These are phyloP conservation scores for Mellivora capensis DNA, from an alignment of 2,113 vertebrate genomes.

Conservation along the genomic window DNA sequence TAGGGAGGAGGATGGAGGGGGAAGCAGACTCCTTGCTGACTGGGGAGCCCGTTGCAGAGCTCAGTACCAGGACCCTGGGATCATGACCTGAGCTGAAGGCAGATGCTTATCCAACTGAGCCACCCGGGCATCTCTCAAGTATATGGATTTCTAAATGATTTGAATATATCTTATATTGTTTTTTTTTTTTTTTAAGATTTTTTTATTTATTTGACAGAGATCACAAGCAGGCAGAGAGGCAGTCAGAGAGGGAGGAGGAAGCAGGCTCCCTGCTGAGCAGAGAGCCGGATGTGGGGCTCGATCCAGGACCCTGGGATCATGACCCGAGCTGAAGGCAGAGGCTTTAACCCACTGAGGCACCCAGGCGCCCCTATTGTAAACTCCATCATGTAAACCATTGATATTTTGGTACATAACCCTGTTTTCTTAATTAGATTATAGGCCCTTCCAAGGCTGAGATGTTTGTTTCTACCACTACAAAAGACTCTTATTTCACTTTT, in stretches of 20 bases:
- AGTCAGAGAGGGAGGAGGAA: too few relatives aligned
- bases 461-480: neutral
- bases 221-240: too few relatives aligned
- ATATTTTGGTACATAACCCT: neutral
- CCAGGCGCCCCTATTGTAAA: too few relatives aligned
- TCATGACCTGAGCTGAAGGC: neutral
- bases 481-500: neutral
- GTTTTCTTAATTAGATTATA: neutral
- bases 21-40: neutral
- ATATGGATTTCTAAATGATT: neutral
- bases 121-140: neutral
- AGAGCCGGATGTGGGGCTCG: too few relatives aligned
- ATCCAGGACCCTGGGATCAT: too few relatives aligned
- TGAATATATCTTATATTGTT: neutral
- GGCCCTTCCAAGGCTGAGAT: neutral
- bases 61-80: neutral
- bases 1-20: neutral
- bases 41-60: neutral
- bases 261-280: too few relatives aligned
- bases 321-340: too few relatives aligned
- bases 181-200: too few relatives aligned
- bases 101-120: neutral
- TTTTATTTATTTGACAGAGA: too few relatives aligned
- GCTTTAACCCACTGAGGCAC: too few relatives aligned
- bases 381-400: neutral